Percentiles rank a stretch among this genome's conserved stretches.
Evolutionary conservation across 1,140 invertebrate genomes (phyloP).

Genomic region (Conus betulinus): DNA sequence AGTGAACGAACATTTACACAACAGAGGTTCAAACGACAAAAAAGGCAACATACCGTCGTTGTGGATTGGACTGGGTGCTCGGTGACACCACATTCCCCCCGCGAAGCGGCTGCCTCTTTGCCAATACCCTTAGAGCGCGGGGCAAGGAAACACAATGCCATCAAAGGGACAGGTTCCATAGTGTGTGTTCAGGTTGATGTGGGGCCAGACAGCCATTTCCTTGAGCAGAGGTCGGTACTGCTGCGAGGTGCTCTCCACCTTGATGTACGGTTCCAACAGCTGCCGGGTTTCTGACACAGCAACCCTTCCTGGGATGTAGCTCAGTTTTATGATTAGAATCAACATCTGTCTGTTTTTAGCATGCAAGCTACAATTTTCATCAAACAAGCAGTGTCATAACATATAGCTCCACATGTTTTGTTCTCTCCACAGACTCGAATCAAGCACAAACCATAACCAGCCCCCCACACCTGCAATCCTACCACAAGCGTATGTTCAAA

Average conservation of each 20-base stretch:
- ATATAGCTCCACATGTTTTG: no score
- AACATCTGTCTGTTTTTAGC: no score
- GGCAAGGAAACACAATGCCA: constrained; percentile 47
- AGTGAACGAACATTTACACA: no score
- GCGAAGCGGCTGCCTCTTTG: background rate
- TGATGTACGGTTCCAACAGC: constrained; percentile 59
- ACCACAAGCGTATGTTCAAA: no score
- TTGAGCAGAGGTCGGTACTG: constrained; percentile 56
- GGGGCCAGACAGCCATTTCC: constrained; percentile 56
- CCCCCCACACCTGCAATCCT: no score
- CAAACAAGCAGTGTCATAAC: no score
- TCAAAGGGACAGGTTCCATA: constrained; percentile 65
- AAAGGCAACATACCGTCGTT: background rate
- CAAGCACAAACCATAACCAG: no score
- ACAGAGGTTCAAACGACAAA: no score
- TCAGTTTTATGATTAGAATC: no score
- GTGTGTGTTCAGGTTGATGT: constrained; percentile 57
- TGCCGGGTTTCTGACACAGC: constrained; percentile 44
- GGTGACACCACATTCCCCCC: background rate
- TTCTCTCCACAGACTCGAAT: no score
- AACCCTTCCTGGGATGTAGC: no score
- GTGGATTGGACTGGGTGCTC: background rate
- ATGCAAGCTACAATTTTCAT: no score
- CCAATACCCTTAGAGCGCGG: constrained; percentile 24
- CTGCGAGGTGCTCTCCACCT: constrained; percentile 54